Conservation (phyloP, 1,140 invertebrate species). For the Polypedilum vanderplanki region DNA sequence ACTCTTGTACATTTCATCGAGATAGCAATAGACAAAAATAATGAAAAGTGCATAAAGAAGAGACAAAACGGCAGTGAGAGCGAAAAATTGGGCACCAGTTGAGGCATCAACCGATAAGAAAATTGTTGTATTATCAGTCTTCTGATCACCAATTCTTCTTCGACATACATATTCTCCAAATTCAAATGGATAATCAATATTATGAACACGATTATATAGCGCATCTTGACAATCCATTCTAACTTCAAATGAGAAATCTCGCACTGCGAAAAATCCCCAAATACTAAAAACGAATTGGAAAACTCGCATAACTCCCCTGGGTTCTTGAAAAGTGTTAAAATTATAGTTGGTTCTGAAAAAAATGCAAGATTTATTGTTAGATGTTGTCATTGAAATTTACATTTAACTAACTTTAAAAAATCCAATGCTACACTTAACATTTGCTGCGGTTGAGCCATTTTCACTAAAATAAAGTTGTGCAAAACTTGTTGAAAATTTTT, state of each 20-base stretch:
- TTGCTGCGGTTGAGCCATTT: slow-evolving; percentile 10
- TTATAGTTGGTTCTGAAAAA: slow-evolving; percentile 20
- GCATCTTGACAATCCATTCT: slow-evolving; percentile 32
- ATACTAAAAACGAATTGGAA: slow-evolving; percentile 56
- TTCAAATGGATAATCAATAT: slow-evolving; percentile 39
- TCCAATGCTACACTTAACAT: background rate
- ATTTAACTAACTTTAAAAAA: background rate
- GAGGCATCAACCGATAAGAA: slow-evolving; percentile 47
- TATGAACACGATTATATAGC: slow-evolving; percentile 29
- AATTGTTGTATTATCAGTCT: slow-evolving; percentile 31
- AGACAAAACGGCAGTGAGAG: slow-evolving; percentile 59
- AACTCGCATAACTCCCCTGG: slow-evolving; percentile 52
- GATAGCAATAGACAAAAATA: slow-evolving; percentile 53
- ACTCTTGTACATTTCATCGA: slow-evolving; percentile 52
- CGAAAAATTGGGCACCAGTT: slow-evolving; percentile 59
- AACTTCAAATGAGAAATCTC: slow-evolving; percentile 43
- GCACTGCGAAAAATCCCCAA: slow-evolving; percentile 52
- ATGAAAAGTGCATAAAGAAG: slow-evolving; percentile 55
- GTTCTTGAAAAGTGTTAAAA: slow-evolving; percentile 47
- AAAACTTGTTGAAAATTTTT: slow-evolving; percentile 4
- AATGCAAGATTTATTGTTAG: background rate
- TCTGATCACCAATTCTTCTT: slow-evolving; percentile 27
- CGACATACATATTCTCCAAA: slow-evolving; percentile 30
- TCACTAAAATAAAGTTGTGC: background rate
- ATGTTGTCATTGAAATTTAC: background rate